These are phyloP conservation scores for Blastomussa wellsi DNA, from an alignment of 92 coral and sea anemone species.

Conservation along the genomic window DNA sequence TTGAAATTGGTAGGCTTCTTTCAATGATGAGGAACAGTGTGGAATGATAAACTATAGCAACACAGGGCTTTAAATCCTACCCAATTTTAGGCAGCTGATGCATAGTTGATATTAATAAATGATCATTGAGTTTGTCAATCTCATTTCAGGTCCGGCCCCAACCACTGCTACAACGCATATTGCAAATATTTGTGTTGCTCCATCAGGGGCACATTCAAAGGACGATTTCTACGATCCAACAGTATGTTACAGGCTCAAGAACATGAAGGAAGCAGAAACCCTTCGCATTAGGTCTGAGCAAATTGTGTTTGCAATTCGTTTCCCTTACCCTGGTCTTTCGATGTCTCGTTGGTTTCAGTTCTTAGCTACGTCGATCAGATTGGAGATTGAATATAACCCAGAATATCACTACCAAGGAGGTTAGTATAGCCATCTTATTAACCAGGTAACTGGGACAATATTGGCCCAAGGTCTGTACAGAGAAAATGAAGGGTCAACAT, in stretches of 20 bases:
- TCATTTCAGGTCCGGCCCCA: conserved; percentile 77
- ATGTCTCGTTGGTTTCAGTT: conserved; percentile 91
- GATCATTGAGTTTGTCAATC: background rate
- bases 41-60: too few species aligned
- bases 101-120: too few species aligned
- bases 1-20: too few species aligned
- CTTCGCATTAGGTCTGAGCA: conserved; percentile 32
- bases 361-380: conserved; percentile 62
- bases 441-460: too few species aligned
- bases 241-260: conserved; percentile 43
- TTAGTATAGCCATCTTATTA: too few species aligned
- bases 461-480: too few species aligned
- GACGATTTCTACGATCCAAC: conserved; percentile 51
- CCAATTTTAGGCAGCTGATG: too few species aligned
- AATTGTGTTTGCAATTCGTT: conserved; percentile 77
- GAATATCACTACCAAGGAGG: conserved; percentile 37
- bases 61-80: too few species aligned
- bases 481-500: too few species aligned
- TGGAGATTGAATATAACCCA: conserved; percentile 51
- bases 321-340: conserved; percentile 72
- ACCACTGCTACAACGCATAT: conserved; percentile 70
- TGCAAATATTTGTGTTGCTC: conserved; percentile 64
- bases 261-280: conserved; percentile 48
- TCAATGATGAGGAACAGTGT: too few species aligned
- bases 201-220: too few species aligned